Base-by-base conservation (phyloP, 2,113 vertebrate genomes). In the Melanocharis versteri region DNA sequence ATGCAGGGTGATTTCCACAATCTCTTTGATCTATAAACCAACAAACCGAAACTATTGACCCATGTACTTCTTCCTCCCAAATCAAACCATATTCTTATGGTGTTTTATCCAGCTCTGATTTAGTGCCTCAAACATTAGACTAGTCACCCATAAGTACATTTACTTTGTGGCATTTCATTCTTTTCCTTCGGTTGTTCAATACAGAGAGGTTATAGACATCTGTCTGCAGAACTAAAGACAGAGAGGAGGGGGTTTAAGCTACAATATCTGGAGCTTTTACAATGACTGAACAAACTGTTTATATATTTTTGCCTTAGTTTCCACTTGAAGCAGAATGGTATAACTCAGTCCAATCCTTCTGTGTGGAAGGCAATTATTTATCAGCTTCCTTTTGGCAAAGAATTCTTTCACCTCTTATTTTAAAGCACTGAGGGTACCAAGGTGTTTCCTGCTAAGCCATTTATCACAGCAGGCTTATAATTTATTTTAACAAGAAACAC, bases 371-470 rank as follows among this genome's bases (percentile, higher is more conserved):
- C 84, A 89, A 78, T 81, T 93, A 95, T 83, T 96, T 93, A 96
- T 94, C 92, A 51, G 82, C 92, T 96, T 96, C 91, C 90, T 91
- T 78, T 95, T 93, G 88, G 83, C 96, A 89, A 92, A 89, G 72
- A 95, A 86, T 83, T 78, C 71, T 96, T 87, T 96, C 56, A 83
- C 69, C 87, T 94, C 66, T 91, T 88, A 86, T 94, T 95, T 88
- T 92, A 94, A 95, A 77, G 24, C 87, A 93, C 40, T 72, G 87
- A 94, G 61, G 86, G 78, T 92, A 96, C 81, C 84, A 97, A 96
- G 93, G 94, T 96, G 96, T 97, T 96, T 97, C 95, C 94, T 96
- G 92, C 87, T 94, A 56, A 96, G 91, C 60, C 88, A 95, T 93
- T 96, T 82, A 90, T 94, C 93, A 97, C 92, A 97, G 80, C 82